Percentiles rank a stretch among this genome's conserved stretches.
Conservation (phyloP, 2,797 vertebrate species). For the Cygnus olor region DNA sequence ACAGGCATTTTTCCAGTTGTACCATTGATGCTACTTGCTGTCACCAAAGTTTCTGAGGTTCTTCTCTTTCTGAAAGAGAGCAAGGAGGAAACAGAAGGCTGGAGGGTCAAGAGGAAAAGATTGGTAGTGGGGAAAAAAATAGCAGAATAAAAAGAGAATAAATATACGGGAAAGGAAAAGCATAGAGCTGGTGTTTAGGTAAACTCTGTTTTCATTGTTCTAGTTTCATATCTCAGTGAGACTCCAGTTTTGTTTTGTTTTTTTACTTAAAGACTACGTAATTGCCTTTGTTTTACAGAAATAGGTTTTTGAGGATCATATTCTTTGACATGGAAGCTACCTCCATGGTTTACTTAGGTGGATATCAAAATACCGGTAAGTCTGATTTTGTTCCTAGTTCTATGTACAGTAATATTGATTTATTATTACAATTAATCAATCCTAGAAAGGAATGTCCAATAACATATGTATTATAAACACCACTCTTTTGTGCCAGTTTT, state of each 20-base stretch:
- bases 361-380: not conserved
- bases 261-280: not conserved
- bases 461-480: not conserved
- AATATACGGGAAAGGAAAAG: not conserved
- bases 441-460: not conserved
- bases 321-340: not conserved
- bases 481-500: not conserved
- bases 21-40: not conserved
- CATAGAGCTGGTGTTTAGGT: not conserved
- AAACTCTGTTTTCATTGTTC: not conserved
- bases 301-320: not conserved
- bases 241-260: not conserved
- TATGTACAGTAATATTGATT: not conserved
- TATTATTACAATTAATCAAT: not conserved
- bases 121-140: not conserved
- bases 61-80: not conserved
- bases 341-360: not conserved
- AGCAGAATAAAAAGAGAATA: not conserved
- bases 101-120: not conserved
- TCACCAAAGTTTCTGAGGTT: not conserved
- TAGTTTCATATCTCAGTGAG: not conserved
- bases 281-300: not conserved
- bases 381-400: not conserved
- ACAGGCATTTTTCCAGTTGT: not conserved
- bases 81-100: not conserved